Percentiles rank a stretch among this genome's conserved stretches.
Conservation (phyloP, 1,140 invertebrate species). For the Philopotamus ludificatus region DNA sequence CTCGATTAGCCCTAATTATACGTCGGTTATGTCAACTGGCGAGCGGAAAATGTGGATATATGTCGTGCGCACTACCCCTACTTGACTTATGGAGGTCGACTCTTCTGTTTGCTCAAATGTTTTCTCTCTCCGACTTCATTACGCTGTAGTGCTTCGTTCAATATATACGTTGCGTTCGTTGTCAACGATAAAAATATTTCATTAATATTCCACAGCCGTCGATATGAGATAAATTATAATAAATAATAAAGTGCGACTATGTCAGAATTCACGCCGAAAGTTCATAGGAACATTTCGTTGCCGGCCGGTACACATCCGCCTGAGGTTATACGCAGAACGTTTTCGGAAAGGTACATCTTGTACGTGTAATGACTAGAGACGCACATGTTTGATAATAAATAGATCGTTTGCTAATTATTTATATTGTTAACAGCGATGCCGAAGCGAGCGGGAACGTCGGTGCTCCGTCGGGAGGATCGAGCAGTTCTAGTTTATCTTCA, state of each 20-base stretch:
- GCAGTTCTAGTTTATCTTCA: constrained; percentile 54
- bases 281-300: constrained; percentile 52
- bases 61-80: constrained; percentile 2
- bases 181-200: too few species aligned
- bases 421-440: constrained; percentile 35
- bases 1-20: constrained; percentile 11
- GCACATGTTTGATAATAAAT: too few species aligned
- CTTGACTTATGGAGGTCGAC: constrained; percentile 8
- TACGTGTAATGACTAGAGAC: background rate
- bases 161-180: too few species aligned
- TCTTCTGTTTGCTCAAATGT: background rate
- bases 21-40: constrained; percentile 9
- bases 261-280: constrained; percentile 39
- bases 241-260: too few species aligned
- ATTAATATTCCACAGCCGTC: too few species aligned
- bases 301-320: constrained; percentile 52
- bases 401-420: background rate
- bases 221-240: too few species aligned
- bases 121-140: background rate
- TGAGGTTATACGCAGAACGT: constrained; percentile 48
- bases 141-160: too few species aligned
- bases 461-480: constrained; percentile 53
- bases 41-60: background rate
- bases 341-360: constrained; percentile 50
- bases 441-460: constrained; percentile 48